Conservation (phyloP, 2,797 vertebrate species). For the Dendrocincla fuliginosa region DNA sequence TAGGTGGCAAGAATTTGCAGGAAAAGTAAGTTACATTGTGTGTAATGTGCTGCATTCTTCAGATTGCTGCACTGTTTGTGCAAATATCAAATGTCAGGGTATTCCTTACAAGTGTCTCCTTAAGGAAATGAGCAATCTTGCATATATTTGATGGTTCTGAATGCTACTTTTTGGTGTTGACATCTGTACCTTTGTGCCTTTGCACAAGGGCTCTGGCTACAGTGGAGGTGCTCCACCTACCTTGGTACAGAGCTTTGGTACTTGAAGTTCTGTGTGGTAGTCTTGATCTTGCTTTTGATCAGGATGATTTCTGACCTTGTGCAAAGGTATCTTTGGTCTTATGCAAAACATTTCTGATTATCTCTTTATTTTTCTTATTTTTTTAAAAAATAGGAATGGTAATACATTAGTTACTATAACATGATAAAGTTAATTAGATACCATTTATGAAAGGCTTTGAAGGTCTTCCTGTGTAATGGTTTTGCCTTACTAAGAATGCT, state of each 20-base stretch:
- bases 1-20: background rate
- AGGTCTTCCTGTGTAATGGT: background rate
- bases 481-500: background rate
- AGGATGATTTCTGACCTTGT: background rate
- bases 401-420: background rate
- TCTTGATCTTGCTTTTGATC: background rate
- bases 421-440: background rate
- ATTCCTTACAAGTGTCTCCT: background rate
- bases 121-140: background rate
- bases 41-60: background rate
- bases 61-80: background rate
- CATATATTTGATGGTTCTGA: background rate
- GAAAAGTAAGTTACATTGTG: background rate
- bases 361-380: background rate
- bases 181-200: background rate
- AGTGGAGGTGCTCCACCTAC: background rate
- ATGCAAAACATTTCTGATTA: background rate
- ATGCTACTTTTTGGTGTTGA: background rate
- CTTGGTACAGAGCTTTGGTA: background rate
- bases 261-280: background rate
- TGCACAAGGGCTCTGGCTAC: background rate
- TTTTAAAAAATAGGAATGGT: background rate
- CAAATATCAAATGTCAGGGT: background rate
- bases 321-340: background rate
- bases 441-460: background rate